Base-by-base conservation (phyloP, 1,140 invertebrate species). In the Drosophila murphyi region DNA sequence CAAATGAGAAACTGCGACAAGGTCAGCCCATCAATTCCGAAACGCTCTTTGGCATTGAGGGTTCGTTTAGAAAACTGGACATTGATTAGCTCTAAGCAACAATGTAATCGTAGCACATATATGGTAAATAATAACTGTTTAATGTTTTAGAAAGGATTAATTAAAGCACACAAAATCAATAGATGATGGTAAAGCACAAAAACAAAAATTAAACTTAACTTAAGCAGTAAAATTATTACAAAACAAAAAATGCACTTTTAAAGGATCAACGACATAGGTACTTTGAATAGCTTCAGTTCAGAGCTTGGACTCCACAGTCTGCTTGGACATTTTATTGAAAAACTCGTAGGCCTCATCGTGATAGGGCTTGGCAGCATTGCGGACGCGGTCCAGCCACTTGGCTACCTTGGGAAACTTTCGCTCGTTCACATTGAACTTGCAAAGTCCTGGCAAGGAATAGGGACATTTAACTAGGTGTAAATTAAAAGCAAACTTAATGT, bases 321-420 rank as follows among this genome's bases (percentile, higher is more conserved):
- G 65, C 12, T 77, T 69, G 6, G 73, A 48, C 41, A 80, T 89
- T 6, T 76, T 54, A 45, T 76, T 37, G 0, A 79, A 59, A 54
- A 76, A 92, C 5, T 59, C 60, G 10, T 82, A 60, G 78, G 94
- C 95, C 71, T 96, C 94, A 70, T 95, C 94, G 90, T 96, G 96
- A 76, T 94, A 90, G 2, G 96, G 96, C 65, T 94, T 93, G 0
- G 94, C 85, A 47, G 94, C 92, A 3, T 93, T 76, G 62, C 92
- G 91, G 0, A 97, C 95, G 70, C 93, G 93, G n/a, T 95, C 93
- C 77, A 96, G 89, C 95, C 96, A 97, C 2, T 92, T 93, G 41
- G 93, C 88, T 3, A 96, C 72, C 47, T 93, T 93, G 0, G 95
- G 95, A 51, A 94, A 93, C 4, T 93, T 93, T 28, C 93, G 76